phyloP scores from a whole-genome alignment of 2,797 vertebrate species.

The Calcarius lapponicus region DNA sequence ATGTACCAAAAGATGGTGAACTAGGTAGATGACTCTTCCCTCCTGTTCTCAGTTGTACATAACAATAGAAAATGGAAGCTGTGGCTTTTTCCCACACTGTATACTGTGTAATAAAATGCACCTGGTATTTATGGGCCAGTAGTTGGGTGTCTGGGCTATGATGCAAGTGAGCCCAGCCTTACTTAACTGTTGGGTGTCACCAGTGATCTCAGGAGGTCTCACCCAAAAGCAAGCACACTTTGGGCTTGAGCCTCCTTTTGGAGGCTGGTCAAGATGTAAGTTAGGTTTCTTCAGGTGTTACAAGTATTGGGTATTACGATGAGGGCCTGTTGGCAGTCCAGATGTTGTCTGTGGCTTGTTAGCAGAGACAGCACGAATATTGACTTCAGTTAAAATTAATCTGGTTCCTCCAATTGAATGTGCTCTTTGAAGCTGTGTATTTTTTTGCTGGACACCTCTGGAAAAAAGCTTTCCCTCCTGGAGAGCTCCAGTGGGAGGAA shows the following conservation, averaged over 20 bases:
- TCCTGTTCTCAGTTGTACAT: neutral
- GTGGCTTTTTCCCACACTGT: rapidly evolving
- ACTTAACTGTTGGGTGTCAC: neutral
- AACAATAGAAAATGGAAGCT: neutral
- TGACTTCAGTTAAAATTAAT: neutral
- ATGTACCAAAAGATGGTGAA: neutral
- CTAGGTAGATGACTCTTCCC: neutral
- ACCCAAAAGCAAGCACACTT: neutral
- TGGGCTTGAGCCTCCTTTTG: neutral
- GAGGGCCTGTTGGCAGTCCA: neutral
- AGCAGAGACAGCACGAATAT: neutral
- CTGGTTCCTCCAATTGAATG: neutral
- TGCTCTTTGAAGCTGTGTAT: rapidly evolving
- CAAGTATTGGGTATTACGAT: neutral
- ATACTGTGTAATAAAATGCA: neutral
- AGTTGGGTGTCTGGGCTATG: neutral
- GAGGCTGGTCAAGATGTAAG: neutral
- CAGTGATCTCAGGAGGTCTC: neutral
- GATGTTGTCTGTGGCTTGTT: neutral
- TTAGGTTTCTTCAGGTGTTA: neutral
- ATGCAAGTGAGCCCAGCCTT: neutral
- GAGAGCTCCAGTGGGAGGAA: neutral
- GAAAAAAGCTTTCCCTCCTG: neutral
- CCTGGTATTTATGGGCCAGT: neutral
- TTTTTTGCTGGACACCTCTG: neutral